A percentile compares a stretch with the other conserved stretches of the same genome.
Evolutionary conservation across 2,797 vertebrate species (phyloP).

Genomic region (Neomorphus geoffroyi): DNA sequence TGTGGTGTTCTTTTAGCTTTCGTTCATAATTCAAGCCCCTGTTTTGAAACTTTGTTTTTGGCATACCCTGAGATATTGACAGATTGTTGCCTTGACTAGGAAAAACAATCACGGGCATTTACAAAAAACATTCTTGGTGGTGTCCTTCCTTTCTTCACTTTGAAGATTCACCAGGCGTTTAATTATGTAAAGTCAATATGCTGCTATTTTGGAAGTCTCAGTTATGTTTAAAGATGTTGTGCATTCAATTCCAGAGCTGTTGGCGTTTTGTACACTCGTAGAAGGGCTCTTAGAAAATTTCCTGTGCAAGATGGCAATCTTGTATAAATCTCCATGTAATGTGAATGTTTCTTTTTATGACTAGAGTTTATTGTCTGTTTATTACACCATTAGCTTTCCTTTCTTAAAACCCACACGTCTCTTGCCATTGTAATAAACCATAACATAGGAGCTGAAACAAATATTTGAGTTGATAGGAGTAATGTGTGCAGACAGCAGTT

Average conservation of each 20-base stretch:
- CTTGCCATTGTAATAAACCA: background rate
- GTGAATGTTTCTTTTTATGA: background rate
- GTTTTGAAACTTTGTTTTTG: slow-evolving; percentile 42
- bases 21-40: background rate
- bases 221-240: background rate
- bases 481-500: background rate
- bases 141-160: background rate
- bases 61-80: slow-evolving; percentile 28
- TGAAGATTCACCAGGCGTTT: background rate
- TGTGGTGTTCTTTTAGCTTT: slow-evolving; percentile 13
- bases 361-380: background rate
- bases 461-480: background rate
- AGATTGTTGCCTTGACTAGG: slow-evolving; percentile 14
- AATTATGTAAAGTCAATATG: background rate
- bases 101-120: slow-evolving; percentile 13
- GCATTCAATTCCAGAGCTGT: background rate
- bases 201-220: background rate
- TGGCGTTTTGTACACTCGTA: background rate
- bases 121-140: background rate
- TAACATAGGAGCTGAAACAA: background rate
- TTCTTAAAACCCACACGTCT: background rate
- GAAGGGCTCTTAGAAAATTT: background rate
- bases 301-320: background rate
- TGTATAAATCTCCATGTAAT: background rate
- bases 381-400: background rate